phyloP scores from a whole-genome alignment of 2,113 vertebrate species.

The Coptodon rendalli region DNA sequence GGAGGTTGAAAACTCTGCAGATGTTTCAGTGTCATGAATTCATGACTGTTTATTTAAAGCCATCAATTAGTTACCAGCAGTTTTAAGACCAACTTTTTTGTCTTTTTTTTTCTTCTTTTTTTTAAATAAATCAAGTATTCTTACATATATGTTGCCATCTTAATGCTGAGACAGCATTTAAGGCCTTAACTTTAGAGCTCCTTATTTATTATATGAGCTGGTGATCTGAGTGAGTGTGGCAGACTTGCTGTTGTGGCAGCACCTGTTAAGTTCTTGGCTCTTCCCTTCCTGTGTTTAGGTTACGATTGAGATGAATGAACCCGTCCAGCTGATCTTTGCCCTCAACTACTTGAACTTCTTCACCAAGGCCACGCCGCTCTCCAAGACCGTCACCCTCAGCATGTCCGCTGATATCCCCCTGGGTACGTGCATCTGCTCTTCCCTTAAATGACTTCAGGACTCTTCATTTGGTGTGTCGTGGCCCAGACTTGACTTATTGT shows the following conservation, averaged over 20 bases:
- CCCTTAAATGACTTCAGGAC: not conserved
- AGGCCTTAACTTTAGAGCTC: not conserved
- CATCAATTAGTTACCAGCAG: not conserved
- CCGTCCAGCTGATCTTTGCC: constrained; percentile 92
- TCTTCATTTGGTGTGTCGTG: not conserved
- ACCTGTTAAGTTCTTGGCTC: not conserved
- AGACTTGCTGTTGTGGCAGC: not conserved
- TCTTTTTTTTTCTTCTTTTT: not conserved
- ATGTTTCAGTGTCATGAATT: not conserved
- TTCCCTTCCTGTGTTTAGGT: constrained; percentile 70
- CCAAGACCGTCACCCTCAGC: constrained; percentile 91
- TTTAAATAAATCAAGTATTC: not conserved
- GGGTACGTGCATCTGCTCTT: constrained; percentile 59
- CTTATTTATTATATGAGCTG: not conserved
- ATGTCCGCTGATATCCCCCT: constrained; percentile 98
- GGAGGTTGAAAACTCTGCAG: not conserved
- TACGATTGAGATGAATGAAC: constrained; percentile 95
- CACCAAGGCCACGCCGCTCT: constrained; percentile 94
- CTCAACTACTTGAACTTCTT: constrained; percentile 98
- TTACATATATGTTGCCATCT: not conserved
- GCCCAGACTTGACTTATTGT: not conserved
- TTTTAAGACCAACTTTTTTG: not conserved
- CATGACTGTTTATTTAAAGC: not conserved
- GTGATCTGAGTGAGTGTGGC: not conserved
- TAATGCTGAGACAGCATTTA: not conserved